Evolutionary conservation across 1,140 invertebrate genomes (phyloP), one percentile per base, ranked within the genome.

Genomic region (Aethina tumida): DNA sequence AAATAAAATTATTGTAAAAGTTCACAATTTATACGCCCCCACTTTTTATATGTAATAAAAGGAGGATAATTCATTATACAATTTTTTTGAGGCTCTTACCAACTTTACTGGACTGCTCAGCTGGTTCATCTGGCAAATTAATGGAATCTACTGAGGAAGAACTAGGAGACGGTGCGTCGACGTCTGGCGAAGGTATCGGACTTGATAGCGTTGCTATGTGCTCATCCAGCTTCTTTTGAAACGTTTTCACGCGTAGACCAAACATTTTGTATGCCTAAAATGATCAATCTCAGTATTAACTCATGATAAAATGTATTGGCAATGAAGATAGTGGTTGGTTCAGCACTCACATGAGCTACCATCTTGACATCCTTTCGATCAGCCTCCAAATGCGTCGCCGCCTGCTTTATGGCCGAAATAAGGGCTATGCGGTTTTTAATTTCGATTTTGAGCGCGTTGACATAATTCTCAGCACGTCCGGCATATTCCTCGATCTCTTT

Each of bases 281-380:
- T 52, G 8, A n/a, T n/a, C n/a, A n/a, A n/a, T n/a, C n/a, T n/a
- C n/a, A n/a, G n/a, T n/a, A n/a, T n/a, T n/a, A n/a, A n/a, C n/a
- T n/a, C n/a, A 24, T 35, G 7, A 35, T 9, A 26, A 14, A 6
- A 30, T 5, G 16, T 37, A 16, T 4, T 30, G n/a, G 9, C 12
- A 35, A 24, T 5, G 12, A 24, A 5, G 5, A 35, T 6, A 35
- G 15, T 36, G 14, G 21, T 9, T 15, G 32, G 9, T 18, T 3
- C 15, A 41, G 6, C 35, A 78, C 79, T 81, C 69, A 91, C 88
- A 73, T 88, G 88, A 24, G 80, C 83, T 16, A 95, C 90, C 52
- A 92, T 81, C 72, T 90, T 94, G 2, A 91, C 90, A 72, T 95
- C 90, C 16, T 81, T 81, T 33, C 80, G 73, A 62, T 95, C 89